A percentile compares a stretch with the other conserved stretches of the same genome.
phyloP scores from a whole-genome alignment of 2,888 invertebrate species.

The Tetragnatha montana region DNA sequence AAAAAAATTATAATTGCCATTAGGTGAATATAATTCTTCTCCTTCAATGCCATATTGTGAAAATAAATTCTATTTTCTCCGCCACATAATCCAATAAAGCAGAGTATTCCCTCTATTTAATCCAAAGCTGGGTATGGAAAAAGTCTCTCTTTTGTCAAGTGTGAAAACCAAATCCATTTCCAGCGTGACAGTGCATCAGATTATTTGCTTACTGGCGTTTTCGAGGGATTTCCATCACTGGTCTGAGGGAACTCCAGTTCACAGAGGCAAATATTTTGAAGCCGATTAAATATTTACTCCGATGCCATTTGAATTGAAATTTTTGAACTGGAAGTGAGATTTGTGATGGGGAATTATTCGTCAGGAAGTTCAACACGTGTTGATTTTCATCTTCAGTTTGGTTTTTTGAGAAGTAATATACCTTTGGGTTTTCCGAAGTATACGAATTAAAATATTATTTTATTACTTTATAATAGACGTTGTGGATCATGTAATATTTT shows the following conservation, averaged over 20 bases:
- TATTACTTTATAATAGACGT: too few species aligned
- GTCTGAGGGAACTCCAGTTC: background rate
- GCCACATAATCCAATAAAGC: background rate
- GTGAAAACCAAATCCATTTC: slow-evolving; percentile 10
- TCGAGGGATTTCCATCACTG: slow-evolving; percentile 10
- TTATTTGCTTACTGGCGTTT: slow-evolving; percentile 39
- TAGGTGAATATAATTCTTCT: too few species aligned
- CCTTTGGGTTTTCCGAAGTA: too few species aligned
- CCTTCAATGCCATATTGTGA: background rate
- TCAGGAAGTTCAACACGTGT: background rate
- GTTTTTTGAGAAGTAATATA: too few species aligned
- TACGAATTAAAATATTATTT: too few species aligned
- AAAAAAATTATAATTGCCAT: too few species aligned
- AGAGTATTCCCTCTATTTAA: background rate
- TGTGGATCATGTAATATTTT: too few species aligned
- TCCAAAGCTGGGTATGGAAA: background rate
- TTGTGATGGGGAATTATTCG: background rate
- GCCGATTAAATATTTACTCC: slow-evolving; percentile 21
- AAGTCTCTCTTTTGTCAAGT: background rate
- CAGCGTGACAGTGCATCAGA: background rate
- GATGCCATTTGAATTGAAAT: background rate
- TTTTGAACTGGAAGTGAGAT: background rate
- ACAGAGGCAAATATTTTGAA: slow-evolving; percentile 5
- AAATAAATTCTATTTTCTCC: background rate
- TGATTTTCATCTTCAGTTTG: too few species aligned